Evolutionary conservation across 2,888 invertebrate species (phyloP), one percentile per base, ranked within the genome.

Genomic region (Meganola albula): DNA sequence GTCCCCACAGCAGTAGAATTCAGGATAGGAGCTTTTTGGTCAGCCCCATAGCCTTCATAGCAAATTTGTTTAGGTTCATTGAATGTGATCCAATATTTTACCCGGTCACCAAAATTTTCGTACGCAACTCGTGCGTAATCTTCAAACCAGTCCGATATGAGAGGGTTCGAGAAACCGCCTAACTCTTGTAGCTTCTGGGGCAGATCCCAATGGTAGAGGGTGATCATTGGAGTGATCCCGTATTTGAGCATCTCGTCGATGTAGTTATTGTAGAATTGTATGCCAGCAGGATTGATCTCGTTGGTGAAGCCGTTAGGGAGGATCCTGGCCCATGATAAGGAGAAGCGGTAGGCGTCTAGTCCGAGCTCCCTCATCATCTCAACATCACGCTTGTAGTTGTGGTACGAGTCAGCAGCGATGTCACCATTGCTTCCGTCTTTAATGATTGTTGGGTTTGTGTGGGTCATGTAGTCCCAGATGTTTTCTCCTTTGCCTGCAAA

Each of bases 241-340:
- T 87, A 88, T 12, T 73, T 82, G 1, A 89, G 36, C 31, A 92
- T 75, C 52, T 87, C 88, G 50, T 90, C 63, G 30, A 92, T 89
- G 1, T 91, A 63, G 35, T 84, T 74, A 43, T 89, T 88, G 64
- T 92, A 92, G 63, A 90, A 91, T 10, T 80, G 67, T 3, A 92
- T 70, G 3, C 91, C 89, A 7, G 88, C 77, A 0, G 89, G 77
- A 4, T 88, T 65, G 48, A 90, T 88, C 0, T 84, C 90, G 41
- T 87, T 89, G 20, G 43, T 34, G 34, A 55, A 44, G 9, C 51
- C 55, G 10, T 44, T 44, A 0, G 51, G 51, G 0, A 52, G 38
- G 44, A 36, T 71, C 46, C 72, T 58, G 47, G 40, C 47, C 91
- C 91, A 91, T 1, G 89, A 77, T 6, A 88, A 59, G 0, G 88